Base-by-base conservation (phyloP, 2,797 vertebrate species). In the Leptatherina wallacei region DNA sequence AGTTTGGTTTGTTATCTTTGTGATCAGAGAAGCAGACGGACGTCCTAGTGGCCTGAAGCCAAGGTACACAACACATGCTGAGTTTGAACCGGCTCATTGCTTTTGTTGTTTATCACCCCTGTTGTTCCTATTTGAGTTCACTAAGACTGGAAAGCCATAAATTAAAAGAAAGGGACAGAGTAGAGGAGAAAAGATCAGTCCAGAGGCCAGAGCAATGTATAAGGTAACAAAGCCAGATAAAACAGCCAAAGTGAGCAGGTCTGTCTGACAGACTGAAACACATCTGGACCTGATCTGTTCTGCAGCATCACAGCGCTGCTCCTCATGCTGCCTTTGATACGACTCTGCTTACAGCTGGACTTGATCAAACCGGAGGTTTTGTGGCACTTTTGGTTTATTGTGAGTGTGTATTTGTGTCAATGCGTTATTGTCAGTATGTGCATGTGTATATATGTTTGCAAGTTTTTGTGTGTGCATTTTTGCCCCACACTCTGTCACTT, bases 241-340 rank as follows among this genome's bases (percentile, higher is more conserved):
- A 78, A 75, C 81, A 71, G 73, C 62, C 32, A 64, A 82, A 74
- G 78, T n/a, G 56, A 81, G 69, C 84, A 76, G 78, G 78, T 87
- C 86, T 78, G 84, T 78, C 66, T 69, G 73, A 80, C 77, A 84
- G 86, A 80, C 86, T 67, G 77, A 71, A 80, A 71, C 73, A 82
- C 97, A 97, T 98, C 96, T 98, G 97, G 96, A 96, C 92, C 93
- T 92, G 95, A 96, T 98, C 95, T 95, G 95, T 94, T 95, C 93
- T 90, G 94, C 95, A 94, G 93, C 93, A 94, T 94, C 94, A 93
- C 96, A 95, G 81, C 94, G 94, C 95, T 93, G 94, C 96, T 96
- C 93, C 95, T 94, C 95, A 91, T 91, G 89, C 86, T 89, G 92
- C 93, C 94, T 97, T 96, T 97, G 96, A 98, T 96, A 94, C 89